Conservation (phyloP, 2,113 vertebrate species). For the Otolemur garnettii region DNA sequence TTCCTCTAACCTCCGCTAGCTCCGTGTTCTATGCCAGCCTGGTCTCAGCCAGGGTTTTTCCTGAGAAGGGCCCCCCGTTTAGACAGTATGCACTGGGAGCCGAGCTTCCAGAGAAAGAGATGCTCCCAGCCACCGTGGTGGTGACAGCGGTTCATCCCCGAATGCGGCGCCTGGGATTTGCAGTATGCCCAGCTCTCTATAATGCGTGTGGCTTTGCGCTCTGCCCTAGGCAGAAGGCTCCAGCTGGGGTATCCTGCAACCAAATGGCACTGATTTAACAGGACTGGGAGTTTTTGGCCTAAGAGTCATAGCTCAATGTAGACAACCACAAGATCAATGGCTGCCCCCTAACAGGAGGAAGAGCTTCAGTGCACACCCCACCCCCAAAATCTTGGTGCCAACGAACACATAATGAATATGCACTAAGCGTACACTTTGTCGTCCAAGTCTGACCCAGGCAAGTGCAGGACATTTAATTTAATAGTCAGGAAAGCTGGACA, state of each 20-base stretch:
- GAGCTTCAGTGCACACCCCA: not conserved
- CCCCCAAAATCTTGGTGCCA: slow-evolving; percentile 44
- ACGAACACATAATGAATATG: not conserved
- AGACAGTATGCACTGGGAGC: not conserved
- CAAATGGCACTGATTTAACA: not conserved
- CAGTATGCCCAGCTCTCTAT: not conserved
- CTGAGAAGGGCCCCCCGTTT: not conserved
- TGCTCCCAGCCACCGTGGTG: not conserved
- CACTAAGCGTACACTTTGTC: not conserved
- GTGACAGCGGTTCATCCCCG: not conserved
- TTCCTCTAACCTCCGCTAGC: not conserved
- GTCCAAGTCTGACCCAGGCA: not conserved
- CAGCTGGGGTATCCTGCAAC: not conserved
- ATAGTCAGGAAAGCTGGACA: slow-evolving; percentile 53
- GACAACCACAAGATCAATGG: slow-evolving; percentile 44
- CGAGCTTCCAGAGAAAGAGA: not conserved
- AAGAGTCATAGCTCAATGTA: not conserved
- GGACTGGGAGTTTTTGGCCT: slow-evolving; percentile 56
- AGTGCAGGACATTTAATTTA: slow-evolving; percentile 59
- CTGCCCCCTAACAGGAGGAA: slow-evolving; percentile 32
- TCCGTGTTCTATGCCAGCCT: not conserved
- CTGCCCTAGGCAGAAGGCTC: not conserved
- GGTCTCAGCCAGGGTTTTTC: not conserved
- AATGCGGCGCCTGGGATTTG: slow-evolving; percentile 49
- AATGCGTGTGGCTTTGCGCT: not conserved